Evolutionary conservation across 2,113 vertebrate species (phyloP).

Genomic region (Merops nubicus): DNA sequence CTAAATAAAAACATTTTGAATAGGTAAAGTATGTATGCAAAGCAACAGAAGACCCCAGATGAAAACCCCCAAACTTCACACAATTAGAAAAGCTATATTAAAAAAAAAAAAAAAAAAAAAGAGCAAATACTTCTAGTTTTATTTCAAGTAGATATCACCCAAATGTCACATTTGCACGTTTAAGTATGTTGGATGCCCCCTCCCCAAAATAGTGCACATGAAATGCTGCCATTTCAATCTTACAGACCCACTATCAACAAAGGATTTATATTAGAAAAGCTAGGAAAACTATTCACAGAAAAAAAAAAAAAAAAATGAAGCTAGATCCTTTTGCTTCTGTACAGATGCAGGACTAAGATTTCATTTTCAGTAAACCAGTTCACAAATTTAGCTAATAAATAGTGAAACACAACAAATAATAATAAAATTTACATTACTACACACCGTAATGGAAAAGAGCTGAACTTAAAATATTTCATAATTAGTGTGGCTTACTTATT

Average conservation of each 20-base stretch:
- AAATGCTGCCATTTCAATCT: not conserved
- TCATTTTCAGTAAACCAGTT: not conserved
- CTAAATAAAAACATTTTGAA: conserved; percentile 79
- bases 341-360: not conserved
- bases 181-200: not conserved
- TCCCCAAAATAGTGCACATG: not conserved
- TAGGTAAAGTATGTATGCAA: not conserved
- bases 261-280: not conserved
- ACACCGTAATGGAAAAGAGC: not conserved
- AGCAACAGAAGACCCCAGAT: not conserved
- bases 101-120: not conserved
- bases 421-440: not conserved
- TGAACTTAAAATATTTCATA: not conserved
- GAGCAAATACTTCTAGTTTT: not conserved
- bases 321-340: not conserved
- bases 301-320: not conserved
- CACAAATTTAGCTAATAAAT: not conserved
- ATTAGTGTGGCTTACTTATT: not conserved
- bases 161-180: not conserved
- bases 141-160: not conserved
- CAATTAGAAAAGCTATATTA: not conserved
- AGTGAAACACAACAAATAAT: not conserved
- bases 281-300: not conserved
- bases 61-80: not conserved
- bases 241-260: not conserved